phyloP scores from a whole-genome alignment of 2,113 vertebrate species.

The Psilopsiagon aurifrons region DNA sequence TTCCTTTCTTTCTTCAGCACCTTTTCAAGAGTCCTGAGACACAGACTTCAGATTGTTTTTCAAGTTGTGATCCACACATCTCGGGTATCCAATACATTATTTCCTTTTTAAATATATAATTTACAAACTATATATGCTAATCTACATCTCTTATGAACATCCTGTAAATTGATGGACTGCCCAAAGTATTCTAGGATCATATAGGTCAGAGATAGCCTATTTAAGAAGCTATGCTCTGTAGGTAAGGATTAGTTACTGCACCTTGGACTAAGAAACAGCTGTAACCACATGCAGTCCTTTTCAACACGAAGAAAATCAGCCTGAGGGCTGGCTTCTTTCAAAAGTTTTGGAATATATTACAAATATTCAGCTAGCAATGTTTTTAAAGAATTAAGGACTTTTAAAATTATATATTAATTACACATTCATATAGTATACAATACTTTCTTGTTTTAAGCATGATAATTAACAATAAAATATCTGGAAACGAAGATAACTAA shows the following conservation, averaged over 20 bases:
- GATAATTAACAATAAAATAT: too few species aligned
- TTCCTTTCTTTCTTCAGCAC: neutral
- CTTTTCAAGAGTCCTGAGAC: neutral
- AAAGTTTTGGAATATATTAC: neutral
- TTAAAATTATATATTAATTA: neutral
- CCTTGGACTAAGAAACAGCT: neutral
- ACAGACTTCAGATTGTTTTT: neutral
- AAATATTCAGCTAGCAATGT: neutral
- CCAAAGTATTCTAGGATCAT: neutral
- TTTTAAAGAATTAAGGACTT: neutral
- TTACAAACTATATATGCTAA: neutral
- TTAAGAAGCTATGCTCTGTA: neutral
- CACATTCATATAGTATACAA: neutral
- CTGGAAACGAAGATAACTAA: neutral
- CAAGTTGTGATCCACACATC: neutral
- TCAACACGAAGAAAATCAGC: neutral
- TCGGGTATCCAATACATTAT: neutral
- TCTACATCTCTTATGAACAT: neutral
- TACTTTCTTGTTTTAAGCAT: neutral
- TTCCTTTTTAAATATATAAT: neutral
- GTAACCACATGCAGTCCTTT: neutral
- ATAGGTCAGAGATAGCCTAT: neutral
- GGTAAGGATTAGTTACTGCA: neutral
- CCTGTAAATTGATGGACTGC: neutral
- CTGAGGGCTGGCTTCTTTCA: neutral